Conservation (phyloP, 2,888 invertebrate species). For the Dusona sp. region DNA sequence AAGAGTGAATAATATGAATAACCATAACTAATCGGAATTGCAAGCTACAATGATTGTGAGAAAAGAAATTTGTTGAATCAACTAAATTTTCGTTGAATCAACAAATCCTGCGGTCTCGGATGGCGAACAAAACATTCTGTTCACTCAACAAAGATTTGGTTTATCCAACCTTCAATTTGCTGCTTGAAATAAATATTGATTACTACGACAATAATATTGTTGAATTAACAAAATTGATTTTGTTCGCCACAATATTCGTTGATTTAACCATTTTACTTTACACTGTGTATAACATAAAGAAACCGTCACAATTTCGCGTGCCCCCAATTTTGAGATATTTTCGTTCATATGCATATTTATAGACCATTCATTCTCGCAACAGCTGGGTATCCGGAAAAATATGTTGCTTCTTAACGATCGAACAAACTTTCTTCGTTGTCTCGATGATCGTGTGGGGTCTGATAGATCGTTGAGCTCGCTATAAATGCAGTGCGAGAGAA, state of each 20-base stretch:
- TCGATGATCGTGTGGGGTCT: conserved; percentile 49
- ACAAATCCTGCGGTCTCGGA: no score
- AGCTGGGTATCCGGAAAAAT: neutral
- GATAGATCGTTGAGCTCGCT: conserved; percentile 37
- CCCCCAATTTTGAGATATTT: neutral
- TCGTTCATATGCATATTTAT: neutral
- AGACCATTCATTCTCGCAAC: neutral
- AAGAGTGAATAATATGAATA: neutral
- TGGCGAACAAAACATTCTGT: no score
- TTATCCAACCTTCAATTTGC: no score
- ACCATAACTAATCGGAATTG: neutral
- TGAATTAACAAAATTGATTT: no score
- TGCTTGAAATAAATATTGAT: no score
- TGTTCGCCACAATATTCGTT: no score
- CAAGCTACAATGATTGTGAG: no score
- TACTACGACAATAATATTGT: no score
- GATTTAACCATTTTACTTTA: no score
- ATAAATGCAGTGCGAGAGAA: neutral
- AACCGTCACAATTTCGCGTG: neutral
- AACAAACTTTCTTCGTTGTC: conserved; percentile 18
- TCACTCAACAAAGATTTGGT: no score
- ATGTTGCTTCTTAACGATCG: neutral
- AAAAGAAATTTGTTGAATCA: no score
- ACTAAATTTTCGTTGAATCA: no score
- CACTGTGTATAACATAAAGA: neutral